Percentiles rank a stretch among this genome's conserved stretches.
These are phyloP conservation scores for Acyrthosiphon pisum DNA, from an alignment of 1,140 invertebrate genomes.

Conservation along the genomic window DNA sequence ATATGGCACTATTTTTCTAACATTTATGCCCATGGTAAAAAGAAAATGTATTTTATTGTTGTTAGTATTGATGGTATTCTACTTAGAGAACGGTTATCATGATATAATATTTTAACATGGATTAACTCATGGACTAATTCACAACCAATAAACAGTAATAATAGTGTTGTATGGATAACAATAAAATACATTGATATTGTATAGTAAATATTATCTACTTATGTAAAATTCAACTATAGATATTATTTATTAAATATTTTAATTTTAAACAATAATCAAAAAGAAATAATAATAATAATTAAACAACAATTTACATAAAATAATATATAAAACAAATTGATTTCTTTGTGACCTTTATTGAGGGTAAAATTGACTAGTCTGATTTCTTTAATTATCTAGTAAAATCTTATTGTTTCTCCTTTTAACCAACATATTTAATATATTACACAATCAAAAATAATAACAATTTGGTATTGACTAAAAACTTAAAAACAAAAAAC, in stretches of 20 bases:
- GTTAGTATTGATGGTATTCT: background rate
- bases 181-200: background rate
- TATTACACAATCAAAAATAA: slow-evolving; percentile 9
- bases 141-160: background rate
- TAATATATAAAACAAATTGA: slow-evolving; percentile 23
- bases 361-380: slow-evolving; percentile 29
- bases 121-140: too few relatives aligned
- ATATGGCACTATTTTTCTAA: slow-evolving; percentile 12
- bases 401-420: background rate
- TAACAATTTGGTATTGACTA: slow-evolving; percentile 11
- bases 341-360: background rate
- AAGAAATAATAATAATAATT: background rate
- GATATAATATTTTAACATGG: too few relatives aligned
- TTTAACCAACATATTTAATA: background rate
- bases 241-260: background rate
- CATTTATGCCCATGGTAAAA: background rate
- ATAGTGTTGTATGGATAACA: background rate
- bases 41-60: background rate
- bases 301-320: background rate
- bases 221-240: background rate
- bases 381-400: background rate
- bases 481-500: slow-evolving; percentile 32
- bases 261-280: slow-evolving; percentile 26
- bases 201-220: background rate
- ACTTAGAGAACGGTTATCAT: background rate